Percentiles rank a stretch among this genome's conserved stretches.
These are phyloP conservation scores for Hyposoter didymator DNA, from an alignment of 2,888 invertebrate genomes.

Conservation along the genomic window DNA sequence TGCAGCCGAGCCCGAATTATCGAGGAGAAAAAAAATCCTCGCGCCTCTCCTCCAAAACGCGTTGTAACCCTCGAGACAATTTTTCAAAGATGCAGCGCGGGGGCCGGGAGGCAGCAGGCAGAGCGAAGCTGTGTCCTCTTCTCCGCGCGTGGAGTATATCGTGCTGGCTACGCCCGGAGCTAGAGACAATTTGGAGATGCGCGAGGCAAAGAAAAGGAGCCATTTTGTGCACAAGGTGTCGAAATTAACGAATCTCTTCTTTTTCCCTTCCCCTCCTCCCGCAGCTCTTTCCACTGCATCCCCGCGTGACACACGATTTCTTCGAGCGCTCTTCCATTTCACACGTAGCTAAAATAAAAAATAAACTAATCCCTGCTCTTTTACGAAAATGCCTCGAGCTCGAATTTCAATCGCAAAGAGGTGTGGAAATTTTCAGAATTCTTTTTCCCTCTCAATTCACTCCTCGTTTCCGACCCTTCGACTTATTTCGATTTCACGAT, in stretches of 20 bases:
- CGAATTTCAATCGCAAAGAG: conserved; percentile 38
- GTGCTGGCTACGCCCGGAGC: neutral
- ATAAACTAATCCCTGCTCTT: neutral
- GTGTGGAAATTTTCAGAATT: conserved; percentile 52
- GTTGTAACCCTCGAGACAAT: conserved; percentile 12
- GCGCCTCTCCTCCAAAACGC: neutral
- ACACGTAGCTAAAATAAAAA: neutral
- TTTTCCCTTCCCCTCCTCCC: neutral
- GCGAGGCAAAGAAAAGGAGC: neutral
- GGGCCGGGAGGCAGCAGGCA: neutral
- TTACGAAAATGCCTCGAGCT: conserved; percentile 21
- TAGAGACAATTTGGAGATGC: conserved; percentile 2
- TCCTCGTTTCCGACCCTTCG: neutral
- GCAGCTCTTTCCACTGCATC: too few species aligned
- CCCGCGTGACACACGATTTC: neutral
- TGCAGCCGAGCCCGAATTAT: conserved; percentile 43
- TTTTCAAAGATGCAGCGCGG: conserved; percentile 3
- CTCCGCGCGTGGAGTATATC: neutral
- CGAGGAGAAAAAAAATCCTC: conserved; percentile 11
- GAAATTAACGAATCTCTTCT: conserved; percentile 40
- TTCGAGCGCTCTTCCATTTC: neutral
- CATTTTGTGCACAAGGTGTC: conserved; percentile 35
- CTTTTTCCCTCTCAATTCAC: neutral
- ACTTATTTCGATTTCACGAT: neutral
- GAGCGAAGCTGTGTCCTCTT: neutral